phyloP scores from a whole-genome alignment of 2,797 vertebrate genomes.

The Scolopax rusticola region DNA sequence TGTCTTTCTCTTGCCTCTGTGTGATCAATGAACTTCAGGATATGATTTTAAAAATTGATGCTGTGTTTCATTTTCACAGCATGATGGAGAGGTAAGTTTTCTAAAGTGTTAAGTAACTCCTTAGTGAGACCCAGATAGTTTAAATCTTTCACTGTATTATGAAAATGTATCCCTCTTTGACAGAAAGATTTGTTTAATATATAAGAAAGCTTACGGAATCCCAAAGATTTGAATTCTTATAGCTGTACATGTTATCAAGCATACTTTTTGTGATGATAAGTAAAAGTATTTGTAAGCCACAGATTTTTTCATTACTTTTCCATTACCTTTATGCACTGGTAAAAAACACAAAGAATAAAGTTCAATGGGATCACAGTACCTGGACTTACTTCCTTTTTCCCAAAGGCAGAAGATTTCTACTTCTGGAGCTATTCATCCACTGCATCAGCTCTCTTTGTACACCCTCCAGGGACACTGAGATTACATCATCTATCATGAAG shows the following conservation, averaged over 20 bases:
- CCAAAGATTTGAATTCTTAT: slow-evolving; percentile 17
- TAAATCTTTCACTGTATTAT: not conserved
- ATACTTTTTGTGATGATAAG: not conserved
- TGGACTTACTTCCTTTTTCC: slow-evolving; percentile 27
- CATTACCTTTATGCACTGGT: not conserved
- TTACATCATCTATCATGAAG: not conserved
- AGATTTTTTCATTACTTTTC: not conserved
- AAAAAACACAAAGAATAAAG: slow-evolving; percentile 8
- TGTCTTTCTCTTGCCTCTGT: not conserved
- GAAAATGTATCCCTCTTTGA: slow-evolving; percentile 7
- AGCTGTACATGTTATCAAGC: not conserved
- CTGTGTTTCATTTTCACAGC: not conserved
- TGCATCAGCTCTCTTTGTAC: not conserved
- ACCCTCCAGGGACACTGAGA: not conserved
- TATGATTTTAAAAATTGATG: slow-evolving; percentile 31
- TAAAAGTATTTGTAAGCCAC: not conserved
- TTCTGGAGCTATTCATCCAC: slow-evolving; percentile 4
- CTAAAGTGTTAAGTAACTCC: not conserved
- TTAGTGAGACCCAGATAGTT: not conserved
- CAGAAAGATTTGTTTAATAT: slow-evolving; percentile 29
- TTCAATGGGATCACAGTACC: not conserved
- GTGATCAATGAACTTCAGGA: not conserved
- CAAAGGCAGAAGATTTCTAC: not conserved
- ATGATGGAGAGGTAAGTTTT: not conserved
- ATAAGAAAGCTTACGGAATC: not conserved